Evolutionary conservation across 2,113 vertebrate species (phyloP), one percentile per base, ranked within the genome.

Genomic region (Onychorhynchus coronatus): DNA sequence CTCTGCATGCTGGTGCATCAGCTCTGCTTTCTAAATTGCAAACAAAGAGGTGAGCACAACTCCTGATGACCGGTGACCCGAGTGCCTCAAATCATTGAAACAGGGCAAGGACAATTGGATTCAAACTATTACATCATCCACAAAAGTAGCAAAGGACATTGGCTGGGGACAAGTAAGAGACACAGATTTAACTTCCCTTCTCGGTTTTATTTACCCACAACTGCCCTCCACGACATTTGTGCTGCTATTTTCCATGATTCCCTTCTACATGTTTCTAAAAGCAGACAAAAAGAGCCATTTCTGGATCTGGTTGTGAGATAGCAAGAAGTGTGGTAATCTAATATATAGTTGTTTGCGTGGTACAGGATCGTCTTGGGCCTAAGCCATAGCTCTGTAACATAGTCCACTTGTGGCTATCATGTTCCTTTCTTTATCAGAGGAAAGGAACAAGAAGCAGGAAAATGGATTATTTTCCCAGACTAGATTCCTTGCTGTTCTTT

Each of bases 1-100:
- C 96, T 99, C 91, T 3, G 97, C 98, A 39, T 98, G 98, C 41
- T 81, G 97, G 61, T 91, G 95, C 98, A 98, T 98, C 96, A 99
- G 89, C 70, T 98, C 89, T 13, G 97, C 98, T 9, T 88, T 98
- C 99, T 99, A 93, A 84, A 86, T 65, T 20, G 84, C 92, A 93
- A 87, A 94, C 3, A 70, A 42, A 78, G 23, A 79, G 33, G 27
- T 78, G 62, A 95, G 67, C 42, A 85, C 53, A 90, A 39, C 46
- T 77, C 28, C 22, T 76, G 49, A 12, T 37, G 67, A 74, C 20
- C 55, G 31, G 16, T 84, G 21, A 79, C 77, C 52, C 41, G 25
- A 91, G 24, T 39, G 22, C 28, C 44, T 93, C 68, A 84, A 56
- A 71, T 88, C 7, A 84, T 6, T 75, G 33, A 88, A 91, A 85